Evolutionary conservation across 2,113 vertebrate genomes (phyloP), one percentile per base, ranked within the genome.

Genomic region (Gyps fulvus): DNA sequence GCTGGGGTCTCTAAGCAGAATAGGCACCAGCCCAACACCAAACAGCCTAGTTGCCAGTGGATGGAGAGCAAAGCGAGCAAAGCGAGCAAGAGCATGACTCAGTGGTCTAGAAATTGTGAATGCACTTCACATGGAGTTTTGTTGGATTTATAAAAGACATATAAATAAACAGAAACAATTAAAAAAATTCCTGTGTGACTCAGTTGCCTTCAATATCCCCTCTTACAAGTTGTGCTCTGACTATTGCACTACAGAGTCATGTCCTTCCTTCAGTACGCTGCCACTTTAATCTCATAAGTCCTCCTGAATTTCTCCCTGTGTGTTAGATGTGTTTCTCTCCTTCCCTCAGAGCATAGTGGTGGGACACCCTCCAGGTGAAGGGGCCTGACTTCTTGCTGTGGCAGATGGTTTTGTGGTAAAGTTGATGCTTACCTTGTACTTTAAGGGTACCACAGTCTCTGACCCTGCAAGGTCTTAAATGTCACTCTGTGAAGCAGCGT

Each of bases 211-310:
- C 5, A 3, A 17, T 40, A 70, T 21, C 8, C 17, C 22, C 16
- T 73, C 25, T 34, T 71, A 65, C 0, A 1, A 11, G 6, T 15
- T 65, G 15, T 62, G 7, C 34, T 77, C n/a, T 83, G 40, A 65
- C 34, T 38, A 2, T 36, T 61, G 57, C 49, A 32, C 16, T 31
- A 38, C 6, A 40, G 10, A 59, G 34, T 50, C 0, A 0, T 7
- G 20, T 18, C 57, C 31, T 70, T 71, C 43, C 29, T 57, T 72
- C 3, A 10, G 57, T 27, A 9, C 5, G 3, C 2, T 70, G 49
- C 16, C 8, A 5, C 59, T 78, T 78, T 38, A 21, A 32, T 57
- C 5, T 58, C 13, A 0, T 21, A 2, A 9, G 15, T 63, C 47
- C 43, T 66, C 18, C 21, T 86, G 76, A 36, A 59, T 70, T 80